phyloP scores from a whole-genome alignment of 2,888 invertebrate genomes.

The Sesia apiformis region DNA sequence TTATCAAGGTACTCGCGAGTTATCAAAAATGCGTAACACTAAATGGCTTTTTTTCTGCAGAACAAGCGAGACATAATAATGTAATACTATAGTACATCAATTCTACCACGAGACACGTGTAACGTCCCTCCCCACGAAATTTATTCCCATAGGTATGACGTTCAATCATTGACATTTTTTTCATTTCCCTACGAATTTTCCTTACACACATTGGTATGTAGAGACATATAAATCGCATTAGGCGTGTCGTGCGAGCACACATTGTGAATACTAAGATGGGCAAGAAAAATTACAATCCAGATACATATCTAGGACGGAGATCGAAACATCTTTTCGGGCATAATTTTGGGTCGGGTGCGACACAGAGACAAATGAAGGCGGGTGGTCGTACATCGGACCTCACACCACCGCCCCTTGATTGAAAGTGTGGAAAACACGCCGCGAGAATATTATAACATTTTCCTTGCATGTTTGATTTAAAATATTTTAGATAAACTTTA shows the following conservation, averaged over 20 bases:
- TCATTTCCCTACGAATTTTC: conserved; percentile 32
- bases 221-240: conserved; percentile 30
- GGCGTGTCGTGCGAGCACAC: conserved; percentile 32
- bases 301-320: conserved; percentile 47
- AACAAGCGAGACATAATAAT: too few species aligned
- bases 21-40: too few species aligned
- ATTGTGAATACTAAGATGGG: conserved; percentile 51
- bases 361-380: conserved; percentile 44
- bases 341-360: conserved; percentile 39
- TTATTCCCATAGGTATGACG: conserved; percentile 69
- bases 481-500: too few species aligned
- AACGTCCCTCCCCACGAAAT: conserved; percentile 38
- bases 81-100: conserved; percentile 20
- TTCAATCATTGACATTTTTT: conserved; percentile 66
- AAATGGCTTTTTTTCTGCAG: too few species aligned
- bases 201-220: conserved; percentile 11
- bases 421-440: conserved; percentile 28
- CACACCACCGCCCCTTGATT: conserved; percentile 20
- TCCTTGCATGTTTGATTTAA: background rate
- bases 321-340: conserved; percentile 43
- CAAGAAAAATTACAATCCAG: conserved; percentile 56
- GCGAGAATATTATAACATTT: background rate
- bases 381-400: conserved; percentile 20
- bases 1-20: too few species aligned
- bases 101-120: conserved; percentile 51